Conservation (phyloP, 1,140 invertebrate genomes). For the Heliconius eleuchia region DNA sequence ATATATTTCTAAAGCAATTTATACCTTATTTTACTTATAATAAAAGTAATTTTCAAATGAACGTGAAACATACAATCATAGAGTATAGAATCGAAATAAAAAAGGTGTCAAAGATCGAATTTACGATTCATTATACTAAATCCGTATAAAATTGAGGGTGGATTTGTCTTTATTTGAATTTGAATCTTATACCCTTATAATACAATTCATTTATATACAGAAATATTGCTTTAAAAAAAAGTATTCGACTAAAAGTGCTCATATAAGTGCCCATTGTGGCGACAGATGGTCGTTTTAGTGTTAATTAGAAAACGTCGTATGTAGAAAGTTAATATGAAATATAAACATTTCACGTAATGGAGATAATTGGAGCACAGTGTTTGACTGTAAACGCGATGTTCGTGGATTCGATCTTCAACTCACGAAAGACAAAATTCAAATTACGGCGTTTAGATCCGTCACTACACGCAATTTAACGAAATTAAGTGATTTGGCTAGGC, state of each 20-base stretch:
- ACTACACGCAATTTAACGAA: no score
- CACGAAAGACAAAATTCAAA: no score
- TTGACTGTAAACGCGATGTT: no score
- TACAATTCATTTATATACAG: conserved; percentile 44
- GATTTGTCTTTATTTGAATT: conserved; percentile 26
- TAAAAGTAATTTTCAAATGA: conserved; percentile 31
- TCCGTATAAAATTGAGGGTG: conserved; percentile 70
- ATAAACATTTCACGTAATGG: no score
- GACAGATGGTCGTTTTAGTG: conserved; percentile 70
- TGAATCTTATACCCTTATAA: conserved; percentile 1
- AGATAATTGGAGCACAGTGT: no score
- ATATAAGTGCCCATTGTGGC: conserved; percentile 77
- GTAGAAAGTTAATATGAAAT: conserved; percentile 9
- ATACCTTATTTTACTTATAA: conserved; percentile 30
- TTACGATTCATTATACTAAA: conserved; percentile 81
- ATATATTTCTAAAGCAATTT: conserved; percentile 33
- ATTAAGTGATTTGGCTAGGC: no score
- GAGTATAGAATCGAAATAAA: conserved; percentile 74
- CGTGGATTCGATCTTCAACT: no score
- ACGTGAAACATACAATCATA: conserved; percentile 53
- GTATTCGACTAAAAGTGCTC: conserved; percentile 59
- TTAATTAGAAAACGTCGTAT: conserved; percentile 49
- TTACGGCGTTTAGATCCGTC: no score
- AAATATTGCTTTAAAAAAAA: conserved; percentile 63
- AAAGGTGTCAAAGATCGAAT: conserved; percentile 82